phyloP scores from a whole-genome alignment of 2,797 vertebrate genomes.

The Gobionotothen gibberifrons region DNA sequence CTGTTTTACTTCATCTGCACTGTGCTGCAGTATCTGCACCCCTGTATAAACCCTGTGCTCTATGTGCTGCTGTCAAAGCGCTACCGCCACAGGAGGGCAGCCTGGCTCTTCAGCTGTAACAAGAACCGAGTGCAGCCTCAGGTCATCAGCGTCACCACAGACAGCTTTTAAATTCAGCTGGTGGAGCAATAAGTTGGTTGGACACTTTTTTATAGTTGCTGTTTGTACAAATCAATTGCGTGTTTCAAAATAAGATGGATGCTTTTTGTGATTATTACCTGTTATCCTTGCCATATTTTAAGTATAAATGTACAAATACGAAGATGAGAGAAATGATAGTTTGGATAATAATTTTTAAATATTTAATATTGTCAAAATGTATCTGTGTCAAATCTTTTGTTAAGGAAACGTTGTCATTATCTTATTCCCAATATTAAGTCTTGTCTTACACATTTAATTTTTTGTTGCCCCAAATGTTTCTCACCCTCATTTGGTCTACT shows the following conservation, averaged over 20 bases:
- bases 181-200: neutral
- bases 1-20: constrained; percentile 82
- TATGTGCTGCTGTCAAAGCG: constrained; percentile 82
- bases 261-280: neutral
- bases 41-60: constrained; percentile 79
- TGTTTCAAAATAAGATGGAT: neutral
- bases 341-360: no score
- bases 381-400: neutral
- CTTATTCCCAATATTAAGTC: neutral
- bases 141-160: constrained; percentile 70
- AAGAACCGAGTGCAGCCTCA: constrained; percentile 79
- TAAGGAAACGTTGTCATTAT: neutral
- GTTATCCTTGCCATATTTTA: neutral
- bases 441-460: neutral
- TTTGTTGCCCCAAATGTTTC: neutral
- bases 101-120: constrained; percentile 70
- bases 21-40: constrained; percentile 81
- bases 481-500: neutral
- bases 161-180: constrained; percentile 66
- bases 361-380: neutral
- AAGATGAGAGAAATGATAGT: neutral
- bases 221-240: constrained; percentile 13
- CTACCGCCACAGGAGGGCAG: constrained; percentile 73
- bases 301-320: neutral
- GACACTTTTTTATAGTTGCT: constrained; percentile 1